Percentiles rank a stretch among this genome's conserved stretches.
These are phyloP conservation scores for Polyodon spathula DNA, from an alignment of 2,113 vertebrate species.

Conservation along the genomic window DNA sequence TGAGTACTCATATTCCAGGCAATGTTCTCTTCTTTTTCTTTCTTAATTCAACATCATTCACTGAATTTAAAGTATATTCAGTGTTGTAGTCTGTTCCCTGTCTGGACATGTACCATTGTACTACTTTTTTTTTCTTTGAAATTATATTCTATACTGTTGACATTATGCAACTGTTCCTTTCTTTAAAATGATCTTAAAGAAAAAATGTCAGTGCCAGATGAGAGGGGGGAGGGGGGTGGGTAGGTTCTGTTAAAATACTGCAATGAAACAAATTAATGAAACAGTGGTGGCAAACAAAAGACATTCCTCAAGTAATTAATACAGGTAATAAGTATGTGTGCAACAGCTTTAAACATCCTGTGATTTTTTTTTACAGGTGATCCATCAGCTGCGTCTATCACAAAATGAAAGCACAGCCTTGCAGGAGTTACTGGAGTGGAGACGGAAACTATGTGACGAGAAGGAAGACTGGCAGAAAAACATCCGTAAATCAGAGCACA, in stretches of 20 bases:
- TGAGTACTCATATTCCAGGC: too few species aligned
- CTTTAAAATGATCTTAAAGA: too few species aligned
- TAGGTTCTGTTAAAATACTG: neutral
- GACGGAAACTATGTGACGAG: slow-evolving; percentile 70
- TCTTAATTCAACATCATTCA: too few species aligned
- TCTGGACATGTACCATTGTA: too few species aligned
- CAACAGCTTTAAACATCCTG: neutral
- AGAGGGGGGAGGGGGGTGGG: neutral
- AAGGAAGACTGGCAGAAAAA: slow-evolving; percentile 54
- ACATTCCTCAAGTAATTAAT: neutral
- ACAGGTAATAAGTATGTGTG: neutral
- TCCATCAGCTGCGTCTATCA: slow-evolving; percentile 66
- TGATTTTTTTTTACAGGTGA: slow-evolving; percentile 53
- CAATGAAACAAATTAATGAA: neutral
- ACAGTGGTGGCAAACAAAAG: neutral
- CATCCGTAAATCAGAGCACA: slow-evolving; percentile 47
- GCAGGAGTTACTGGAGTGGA: slow-evolving; percentile 76
- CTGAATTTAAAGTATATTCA: too few species aligned
- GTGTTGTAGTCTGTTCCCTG: too few species aligned
- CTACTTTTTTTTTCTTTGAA: too few species aligned
- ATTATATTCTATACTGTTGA: too few species aligned
- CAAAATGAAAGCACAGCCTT: slow-evolving; percentile 67
- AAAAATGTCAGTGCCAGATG: too few species aligned
- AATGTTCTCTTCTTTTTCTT: too few species aligned
- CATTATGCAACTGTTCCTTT: too few species aligned